Conservation (phyloP, 2,888 invertebrate genomes). For the Portevinia maculata region DNA sequence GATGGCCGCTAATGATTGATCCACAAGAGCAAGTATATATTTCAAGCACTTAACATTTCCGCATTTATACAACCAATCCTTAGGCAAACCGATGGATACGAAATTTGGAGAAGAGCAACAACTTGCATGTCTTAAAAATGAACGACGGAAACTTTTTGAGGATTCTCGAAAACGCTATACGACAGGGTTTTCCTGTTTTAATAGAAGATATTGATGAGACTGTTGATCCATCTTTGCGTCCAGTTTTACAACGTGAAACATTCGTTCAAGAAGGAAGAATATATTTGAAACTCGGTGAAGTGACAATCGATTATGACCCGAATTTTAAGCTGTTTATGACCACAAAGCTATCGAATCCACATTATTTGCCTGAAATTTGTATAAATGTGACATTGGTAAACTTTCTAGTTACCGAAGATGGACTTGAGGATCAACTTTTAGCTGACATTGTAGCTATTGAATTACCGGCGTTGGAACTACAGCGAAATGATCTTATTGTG, state of each 20-base stretch:
- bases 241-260: constrained; percentile 91
- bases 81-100: constrained; percentile 96
- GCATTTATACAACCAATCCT: constrained; percentile 15
- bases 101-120: constrained; percentile 91
- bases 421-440: constrained; percentile 95
- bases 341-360: constrained; percentile 95
- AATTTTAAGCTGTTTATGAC: constrained; percentile 95
- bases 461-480: constrained; percentile 92
- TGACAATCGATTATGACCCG: constrained; percentile 93
- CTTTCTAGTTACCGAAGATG: constrained; percentile 95
- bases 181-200: constrained; percentile 92
- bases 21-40: constrained; percentile 93
- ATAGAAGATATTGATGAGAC: constrained; percentile 95
- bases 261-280: constrained; percentile 89
- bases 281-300: constrained; percentile 93
- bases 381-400: constrained; percentile 96
- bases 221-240: constrained; percentile 93
- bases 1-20: constrained; percentile 97
- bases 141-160: constrained; percentile 90
- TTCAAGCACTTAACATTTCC: not conserved
- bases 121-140: constrained; percentile 90
- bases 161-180: constrained; percentile 89
- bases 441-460: constrained; percentile 94
- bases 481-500: constrained; percentile 91
- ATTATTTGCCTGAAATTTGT: constrained; percentile 96